Evolutionary conservation across 2,888 invertebrate species (phyloP).

Genomic region (Cephus runcator): DNA sequence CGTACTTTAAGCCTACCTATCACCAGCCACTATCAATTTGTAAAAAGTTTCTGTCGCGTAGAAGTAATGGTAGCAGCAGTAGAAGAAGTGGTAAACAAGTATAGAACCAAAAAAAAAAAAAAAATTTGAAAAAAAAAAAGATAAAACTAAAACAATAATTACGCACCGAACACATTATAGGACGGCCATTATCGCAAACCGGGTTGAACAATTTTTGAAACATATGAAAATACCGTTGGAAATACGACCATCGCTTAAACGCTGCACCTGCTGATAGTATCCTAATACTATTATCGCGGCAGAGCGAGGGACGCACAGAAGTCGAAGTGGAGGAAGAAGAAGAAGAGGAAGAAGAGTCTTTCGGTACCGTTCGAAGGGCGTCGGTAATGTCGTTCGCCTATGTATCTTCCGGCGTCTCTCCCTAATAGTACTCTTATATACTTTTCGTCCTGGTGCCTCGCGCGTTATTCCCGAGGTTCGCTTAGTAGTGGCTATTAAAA

Average conservation of each 20-base stretch:
- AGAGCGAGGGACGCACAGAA: neutral
- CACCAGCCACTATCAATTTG: slow-evolving; percentile 25
- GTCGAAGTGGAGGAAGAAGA: slow-evolving; percentile 1
- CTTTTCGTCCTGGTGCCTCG: neutral
- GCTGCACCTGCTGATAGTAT: no score
- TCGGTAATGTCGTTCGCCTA: neutral
- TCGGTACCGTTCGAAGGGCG: neutral
- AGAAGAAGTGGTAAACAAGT: slow-evolving; percentile 10
- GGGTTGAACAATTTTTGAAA: no score
- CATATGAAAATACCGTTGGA: no score
- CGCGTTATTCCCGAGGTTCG: neutral
- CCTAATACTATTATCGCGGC: no score
- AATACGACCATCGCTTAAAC: no score
- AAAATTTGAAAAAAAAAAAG: slow-evolving; percentile 3
- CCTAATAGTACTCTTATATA: neutral
- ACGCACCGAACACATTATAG: no score
- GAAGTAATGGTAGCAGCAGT: no score
- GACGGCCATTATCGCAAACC: slow-evolving; percentile 19
- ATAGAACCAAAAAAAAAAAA: slow-evolving; percentile 20
- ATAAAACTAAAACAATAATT: neutral
- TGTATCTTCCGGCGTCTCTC: neutral
- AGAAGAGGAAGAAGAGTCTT: slow-evolving; percentile 7
- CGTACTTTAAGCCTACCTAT: slow-evolving; percentile 31
- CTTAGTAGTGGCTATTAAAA: neutral
- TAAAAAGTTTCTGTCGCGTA: no score